Evolutionary conservation across 1,140 invertebrate genomes (phyloP), one percentile per base, ranked within the genome.

Genomic region (Halictus rubicundus): DNA sequence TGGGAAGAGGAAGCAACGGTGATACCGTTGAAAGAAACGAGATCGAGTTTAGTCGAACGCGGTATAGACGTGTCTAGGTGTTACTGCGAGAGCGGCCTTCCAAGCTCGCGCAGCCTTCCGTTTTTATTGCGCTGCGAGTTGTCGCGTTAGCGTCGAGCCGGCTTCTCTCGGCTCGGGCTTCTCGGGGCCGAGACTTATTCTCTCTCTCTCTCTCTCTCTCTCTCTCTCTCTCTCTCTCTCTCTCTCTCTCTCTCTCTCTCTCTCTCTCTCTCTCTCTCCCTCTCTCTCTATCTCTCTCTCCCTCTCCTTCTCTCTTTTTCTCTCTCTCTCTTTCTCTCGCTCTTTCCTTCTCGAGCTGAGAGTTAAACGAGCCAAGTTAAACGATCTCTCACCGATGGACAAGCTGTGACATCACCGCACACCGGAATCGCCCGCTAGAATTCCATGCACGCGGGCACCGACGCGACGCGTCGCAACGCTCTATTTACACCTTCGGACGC

Each of bases 31-130:
- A 32, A 32, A 32, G 32, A 32, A 32, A 32, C 32, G 5, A 2
- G 32, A 32, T 32, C 32, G 32, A 32, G 32, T 32, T 32, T 32
- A 32, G 32, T 32, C 32, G 32, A 32, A 32, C 32, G 32, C 32
- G 32, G 1, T 32, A 32, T 52, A 21, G 2, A 16, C 6, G 2
- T 19, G 49, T n/a, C 7, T n/a, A 57, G n/a, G 86, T 76, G 87
- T 84, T 86, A 83, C 79, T 88, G 78, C 78, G n/a, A 14, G 14
- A 85, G 77, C 66, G 89, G 85, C 89, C 90, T 91, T 91, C 85
- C 86, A 70, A 72, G 37, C 76, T 74, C 79, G 64, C 78, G 66
- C 84, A 91, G 86, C 88, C 90, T 92, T 91, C 89, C 88, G 89
- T 85, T 78, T 81, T 82, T 89, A 87, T 88, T 90, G 83, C 83